Evolutionary conservation across 2,113 vertebrate species (phyloP).

Genomic region (Halcyon senegalensis): DNA sequence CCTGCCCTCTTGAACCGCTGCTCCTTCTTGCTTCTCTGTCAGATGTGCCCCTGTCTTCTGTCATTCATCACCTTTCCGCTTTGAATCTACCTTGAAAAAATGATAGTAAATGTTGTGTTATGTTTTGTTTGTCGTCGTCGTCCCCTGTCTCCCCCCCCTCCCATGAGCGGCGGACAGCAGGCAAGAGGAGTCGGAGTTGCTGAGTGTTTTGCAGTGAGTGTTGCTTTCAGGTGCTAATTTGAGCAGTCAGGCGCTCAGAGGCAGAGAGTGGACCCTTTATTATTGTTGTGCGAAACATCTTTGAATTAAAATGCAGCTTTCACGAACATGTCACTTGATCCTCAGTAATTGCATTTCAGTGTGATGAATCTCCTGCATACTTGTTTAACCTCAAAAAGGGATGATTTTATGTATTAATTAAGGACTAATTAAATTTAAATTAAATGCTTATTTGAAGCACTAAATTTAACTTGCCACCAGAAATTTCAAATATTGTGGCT

Average conservation of each 20-base stretch:
- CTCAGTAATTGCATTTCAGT: slow-evolving; percentile 74
- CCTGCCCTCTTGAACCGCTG: neutral
- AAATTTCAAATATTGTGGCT: slow-evolving; percentile 65
- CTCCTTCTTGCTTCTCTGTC: neutral
- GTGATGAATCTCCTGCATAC: slow-evolving; percentile 67
- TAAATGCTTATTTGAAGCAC: slow-evolving; percentile 79
- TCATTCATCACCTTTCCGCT: neutral
- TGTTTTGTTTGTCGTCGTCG: neutral
- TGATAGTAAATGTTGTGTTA: accelerated
- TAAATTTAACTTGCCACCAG: slow-evolving; percentile 72
- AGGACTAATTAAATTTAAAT: slow-evolving; percentile 78
- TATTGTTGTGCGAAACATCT: neutral
- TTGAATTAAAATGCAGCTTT: slow-evolving; percentile 53
- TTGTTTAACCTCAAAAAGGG: slow-evolving; percentile 75
- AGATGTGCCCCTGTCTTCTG: neutral
- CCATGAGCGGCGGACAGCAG: neutral
- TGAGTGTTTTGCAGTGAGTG: neutral
- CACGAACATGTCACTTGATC: slow-evolving; percentile 56
- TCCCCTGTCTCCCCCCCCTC: neutral
- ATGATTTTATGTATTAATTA: slow-evolving; percentile 80
- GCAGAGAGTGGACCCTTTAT: neutral
- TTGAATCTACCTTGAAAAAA: neutral
- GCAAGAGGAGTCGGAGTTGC: neutral
- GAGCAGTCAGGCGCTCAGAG: neutral
- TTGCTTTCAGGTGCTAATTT: slow-evolving; percentile 29